Base-by-base conservation (phyloP, 2,113 vertebrate species). In the Chlamydotis undulata region DNA sequence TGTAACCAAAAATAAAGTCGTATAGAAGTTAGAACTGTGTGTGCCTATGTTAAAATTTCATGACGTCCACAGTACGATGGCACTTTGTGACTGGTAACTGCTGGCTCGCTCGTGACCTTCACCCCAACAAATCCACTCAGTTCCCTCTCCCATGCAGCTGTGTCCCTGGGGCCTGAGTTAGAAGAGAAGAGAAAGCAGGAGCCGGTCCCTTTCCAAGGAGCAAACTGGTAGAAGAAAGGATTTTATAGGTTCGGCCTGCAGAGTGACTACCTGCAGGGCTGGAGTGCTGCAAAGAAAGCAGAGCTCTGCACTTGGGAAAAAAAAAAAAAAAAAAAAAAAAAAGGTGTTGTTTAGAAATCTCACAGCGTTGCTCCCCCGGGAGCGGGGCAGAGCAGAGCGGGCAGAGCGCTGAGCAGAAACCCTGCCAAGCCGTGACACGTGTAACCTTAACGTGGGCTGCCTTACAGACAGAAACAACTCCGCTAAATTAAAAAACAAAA, bases 391-490 rank as follows among this genome's bases (percentile, higher is more conserved):
- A 59, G 64, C 88, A 18, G 39, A 39, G 21, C 1, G 12, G 53
- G 64, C 88, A 18, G 39, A 39, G 21, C 1, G 12, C 25, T 12
- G 45, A 92, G 70, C 69, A 84, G 65, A 88, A 60, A 70, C 60
- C 33, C 41, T 14, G 4, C 4, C 65, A 56, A 5, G 5, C 39
- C 0, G 0, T 31, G 53, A 74, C 83, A 53, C 0, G 0, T 7
- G 50, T 1, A 12, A 53, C 89, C 69, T 56, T 9, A 60, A 82
- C 57, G 12, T 10, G 63, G 41, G 50, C 21, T 39, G 12, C 3
- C 39, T 35, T 43, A 86, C 1, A n/a, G 17, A 45, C 37, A 87
- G 26, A 74, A 95, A 67, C 68, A 85, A 29, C 50, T 26, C 55
- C 67, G 10, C 61, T 24, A 26, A 59, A 41, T 29, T 29, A 31